Evolutionary conservation across 2,888 invertebrate genomes (phyloP).

Genomic region (Metallyticus violacea): DNA sequence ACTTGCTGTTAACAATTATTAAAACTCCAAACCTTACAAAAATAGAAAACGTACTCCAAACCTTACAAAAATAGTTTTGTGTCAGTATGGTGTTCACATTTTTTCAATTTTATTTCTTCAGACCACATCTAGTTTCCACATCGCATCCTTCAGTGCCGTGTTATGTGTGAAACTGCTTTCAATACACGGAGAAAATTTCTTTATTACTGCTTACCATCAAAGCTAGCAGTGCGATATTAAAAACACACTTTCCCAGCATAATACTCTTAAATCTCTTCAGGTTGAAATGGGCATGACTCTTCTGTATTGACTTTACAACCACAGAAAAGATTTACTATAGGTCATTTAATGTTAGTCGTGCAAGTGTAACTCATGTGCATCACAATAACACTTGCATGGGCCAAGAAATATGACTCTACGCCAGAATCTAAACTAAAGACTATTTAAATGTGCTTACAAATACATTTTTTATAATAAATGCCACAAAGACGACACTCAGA

Average conservation of each 20-base stretch:
- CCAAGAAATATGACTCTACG: background rate
- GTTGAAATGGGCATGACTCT: background rate
- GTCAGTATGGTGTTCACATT: too few species aligned
- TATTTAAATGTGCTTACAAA: background rate
- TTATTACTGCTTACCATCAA: background rate
- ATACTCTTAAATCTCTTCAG: background rate
- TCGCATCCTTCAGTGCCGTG: too few species aligned
- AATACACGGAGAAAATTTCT: too few species aligned
- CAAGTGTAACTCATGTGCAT: background rate
- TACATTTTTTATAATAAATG: background rate
- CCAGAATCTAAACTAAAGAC: background rate
- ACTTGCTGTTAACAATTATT: too few species aligned
- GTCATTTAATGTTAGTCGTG: background rate
- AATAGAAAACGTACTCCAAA: too few species aligned
- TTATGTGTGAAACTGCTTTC: too few species aligned
- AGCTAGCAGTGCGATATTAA: background rate
- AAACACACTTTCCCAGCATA: background rate
- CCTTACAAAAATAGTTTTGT: too few species aligned
- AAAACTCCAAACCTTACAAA: too few species aligned
- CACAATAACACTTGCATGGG: background rate
- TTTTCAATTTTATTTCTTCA: too few species aligned
- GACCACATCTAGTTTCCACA: too few species aligned
- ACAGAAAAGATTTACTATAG: background rate
- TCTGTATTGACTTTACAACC: background rate
- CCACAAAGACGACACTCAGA: background rate